Evolutionary conservation across 1,140 invertebrate species (phyloP), one percentile per base, ranked within the genome.

Genomic region (Drosophila nannoptera): DNA sequence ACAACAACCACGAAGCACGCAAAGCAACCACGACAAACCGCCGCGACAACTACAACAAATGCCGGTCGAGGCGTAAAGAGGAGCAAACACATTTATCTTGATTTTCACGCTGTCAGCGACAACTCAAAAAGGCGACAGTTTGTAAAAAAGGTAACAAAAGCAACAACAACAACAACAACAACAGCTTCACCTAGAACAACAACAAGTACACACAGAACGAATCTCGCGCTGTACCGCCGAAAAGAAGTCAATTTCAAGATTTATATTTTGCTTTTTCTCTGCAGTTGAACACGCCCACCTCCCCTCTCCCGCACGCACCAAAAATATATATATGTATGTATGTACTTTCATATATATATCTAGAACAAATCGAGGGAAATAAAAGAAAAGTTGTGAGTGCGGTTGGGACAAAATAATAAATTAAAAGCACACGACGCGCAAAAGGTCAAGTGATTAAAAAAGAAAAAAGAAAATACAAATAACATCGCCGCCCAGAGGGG

Each of bases 121-220:
- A 83, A 78, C 80, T 84, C 81, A 84, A 80, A 84, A 84, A 77
- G 81, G 80, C 80, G 80, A 84, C 80, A 84, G 81, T 84, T 84
- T 84, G 81, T 84, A 65, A 75, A 84, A 76, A 69, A 73, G 75
- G 63, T 69, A 63, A 66, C 58, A 53, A 32, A 22, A 45, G 49
- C 38, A 46, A 38, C n/a, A 36, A 53, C 36, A 54, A 54, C 49
- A 64, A 29, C 31, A 43, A 49, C 14, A 53, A 52, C 55, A 70
- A 52, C 42, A 78, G 32, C 50, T 49, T 63, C 59, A 64, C 61
- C 59, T 49, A 35, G 12, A 48, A 50, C 35, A 48, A 33, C 12
- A 36, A 52, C 35, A 46, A 53, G 11, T 33, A 45, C n/a, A 53
- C 40, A 49, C 61, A 53, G 35, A 80, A 33, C 48, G 55, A 56